Percentiles rank a stretch among this genome's conserved stretches.
Conservation (phyloP, 2,888 invertebrate genomes). For the Allophyes oxyacanthae region DNA sequence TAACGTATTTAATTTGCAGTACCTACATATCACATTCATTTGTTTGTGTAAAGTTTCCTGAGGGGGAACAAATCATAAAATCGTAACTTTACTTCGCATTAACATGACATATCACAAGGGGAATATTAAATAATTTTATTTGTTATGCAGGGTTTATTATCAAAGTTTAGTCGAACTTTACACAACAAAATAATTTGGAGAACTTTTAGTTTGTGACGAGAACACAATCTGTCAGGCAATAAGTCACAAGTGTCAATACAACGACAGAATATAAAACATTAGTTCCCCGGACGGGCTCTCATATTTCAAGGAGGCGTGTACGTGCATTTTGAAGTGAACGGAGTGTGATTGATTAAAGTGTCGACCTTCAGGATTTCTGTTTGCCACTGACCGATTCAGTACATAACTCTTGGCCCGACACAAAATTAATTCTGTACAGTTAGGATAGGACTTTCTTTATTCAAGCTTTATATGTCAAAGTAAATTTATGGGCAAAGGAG, state of each 20-base stretch:
- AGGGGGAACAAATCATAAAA: slow-evolving; percentile 46
- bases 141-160: slow-evolving; percentile 32
- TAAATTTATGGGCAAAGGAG: slow-evolving; percentile 5
- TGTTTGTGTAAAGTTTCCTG: slow-evolving; percentile 29
- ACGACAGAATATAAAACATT: slow-evolving; percentile 83
- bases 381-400: slow-evolving; percentile 54
- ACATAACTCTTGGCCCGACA: slow-evolving; percentile 40
- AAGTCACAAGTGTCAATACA: slow-evolving; percentile 83
- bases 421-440: slow-evolving; percentile 41
- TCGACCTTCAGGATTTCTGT: slow-evolving; percentile 68
- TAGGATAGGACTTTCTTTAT: slow-evolving; percentile 18
- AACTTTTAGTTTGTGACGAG: slow-evolving; percentile 35
- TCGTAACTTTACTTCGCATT: slow-evolving; percentile 40
- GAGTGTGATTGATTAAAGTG: slow-evolving; percentile 81
- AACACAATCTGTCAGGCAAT: slow-evolving; percentile 76
- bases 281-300: slow-evolving; percentile 72
- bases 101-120: slow-evolving; percentile 33
- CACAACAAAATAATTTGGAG: slow-evolving; percentile 24
- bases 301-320: slow-evolving; percentile 77
- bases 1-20: slow-evolving; percentile 43
- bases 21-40: slow-evolving; percentile 27
- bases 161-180: slow-evolving; percentile 28
- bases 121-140: slow-evolving; percentile 45
- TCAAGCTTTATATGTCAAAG: slow-evolving; percentile 14
- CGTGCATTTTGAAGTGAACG: slow-evolving; percentile 74